These are phyloP conservation scores for Andrena haemorrhoa DNA, from an alignment of 2,888 invertebrate genomes.

Conservation along the genomic window DNA sequence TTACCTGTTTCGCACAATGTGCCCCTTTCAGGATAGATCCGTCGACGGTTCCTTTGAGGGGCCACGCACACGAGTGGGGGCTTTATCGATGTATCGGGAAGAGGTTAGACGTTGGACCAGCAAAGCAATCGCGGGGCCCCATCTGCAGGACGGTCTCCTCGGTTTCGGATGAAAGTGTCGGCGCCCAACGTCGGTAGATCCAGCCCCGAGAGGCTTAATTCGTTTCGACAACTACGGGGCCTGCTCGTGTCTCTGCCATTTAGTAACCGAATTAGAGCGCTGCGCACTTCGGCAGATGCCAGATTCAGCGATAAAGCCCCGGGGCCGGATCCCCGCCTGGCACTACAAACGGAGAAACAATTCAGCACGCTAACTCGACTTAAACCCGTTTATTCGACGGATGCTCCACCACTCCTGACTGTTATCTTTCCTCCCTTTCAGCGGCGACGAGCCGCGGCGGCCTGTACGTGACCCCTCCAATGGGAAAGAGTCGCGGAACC, in stretches of 20 bases:
- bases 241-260: constrained; percentile 55
- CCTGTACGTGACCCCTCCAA: background rate
- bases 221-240: constrained; percentile 73
- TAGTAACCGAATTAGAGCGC: constrained; percentile 66
- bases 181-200: constrained; percentile 36
- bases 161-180: constrained; percentile 60
- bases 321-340: background rate
- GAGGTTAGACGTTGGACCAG: constrained; percentile 35
- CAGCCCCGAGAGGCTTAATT: constrained; percentile 71
- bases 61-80: background rate
- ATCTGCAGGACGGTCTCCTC: constrained; percentile 55
- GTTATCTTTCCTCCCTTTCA: background rate
- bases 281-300: constrained; percentile 75
- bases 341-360: background rate
- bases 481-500: background rate
- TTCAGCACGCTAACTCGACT: constrained; percentile 12
- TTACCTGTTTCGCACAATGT: constrained; percentile 58
- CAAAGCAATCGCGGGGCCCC: constrained; percentile 54
- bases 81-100: constrained; percentile 52
- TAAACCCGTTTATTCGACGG: constrained; percentile 6
- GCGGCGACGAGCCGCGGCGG: background rate
- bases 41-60: constrained; percentile 42
- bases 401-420: too few relatives aligned
- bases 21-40: constrained; percentile 38
- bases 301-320: constrained; percentile 74